A percentile compares a stretch with the other conserved stretches of the same genome.
Conservation (phyloP, 2,797 vertebrate genomes). For the Carapus acus region DNA sequence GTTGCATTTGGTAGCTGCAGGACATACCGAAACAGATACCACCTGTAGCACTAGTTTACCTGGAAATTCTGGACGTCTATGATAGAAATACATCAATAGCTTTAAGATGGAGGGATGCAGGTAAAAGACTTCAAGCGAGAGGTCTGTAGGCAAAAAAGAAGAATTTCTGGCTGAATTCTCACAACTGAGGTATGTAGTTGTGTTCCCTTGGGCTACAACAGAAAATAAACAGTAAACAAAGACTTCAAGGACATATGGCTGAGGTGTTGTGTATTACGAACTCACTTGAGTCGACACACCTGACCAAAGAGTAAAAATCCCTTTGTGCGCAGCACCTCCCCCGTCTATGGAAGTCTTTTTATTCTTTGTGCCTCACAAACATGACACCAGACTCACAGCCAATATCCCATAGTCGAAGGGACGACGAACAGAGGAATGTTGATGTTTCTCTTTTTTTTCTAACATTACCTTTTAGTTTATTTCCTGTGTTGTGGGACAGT, state of each 20-base stretch:
- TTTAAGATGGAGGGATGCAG: constrained; percentile 9
- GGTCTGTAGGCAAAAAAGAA: background rate
- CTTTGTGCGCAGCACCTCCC: too few species aligned
- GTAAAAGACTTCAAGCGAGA: background rate
- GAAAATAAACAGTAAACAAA: constrained; percentile 10
- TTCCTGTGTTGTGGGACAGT: constrained; percentile 2
- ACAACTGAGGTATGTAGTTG: background rate
- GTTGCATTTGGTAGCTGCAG: constrained; percentile 45
- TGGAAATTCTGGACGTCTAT: constrained; percentile 7
- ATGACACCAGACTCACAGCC: constrained; percentile 32
- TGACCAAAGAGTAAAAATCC: constrained; percentile 60
- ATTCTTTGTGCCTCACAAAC: constrained; percentile 47
- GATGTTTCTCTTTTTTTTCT: constrained; percentile 15
- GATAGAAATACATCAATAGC: constrained; percentile 25
- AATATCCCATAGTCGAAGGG: constrained; percentile 24
- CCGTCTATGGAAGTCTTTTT: constrained; percentile 20
- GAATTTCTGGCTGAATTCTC: background rate
- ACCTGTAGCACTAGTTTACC: too few species aligned
- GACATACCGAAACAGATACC: constrained; percentile 8
- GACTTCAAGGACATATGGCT: background rate
- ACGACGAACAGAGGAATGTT: constrained; percentile 52
- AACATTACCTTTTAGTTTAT: constrained; percentile 16
- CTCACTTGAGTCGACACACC: constrained; percentile 26
- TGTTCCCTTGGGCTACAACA: constrained; percentile 6
- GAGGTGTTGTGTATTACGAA: constrained; percentile 16